These are phyloP conservation scores for Drosophila lacertosa DNA, from an alignment of 1,140 invertebrate genomes.

Conservation along the genomic window DNA sequence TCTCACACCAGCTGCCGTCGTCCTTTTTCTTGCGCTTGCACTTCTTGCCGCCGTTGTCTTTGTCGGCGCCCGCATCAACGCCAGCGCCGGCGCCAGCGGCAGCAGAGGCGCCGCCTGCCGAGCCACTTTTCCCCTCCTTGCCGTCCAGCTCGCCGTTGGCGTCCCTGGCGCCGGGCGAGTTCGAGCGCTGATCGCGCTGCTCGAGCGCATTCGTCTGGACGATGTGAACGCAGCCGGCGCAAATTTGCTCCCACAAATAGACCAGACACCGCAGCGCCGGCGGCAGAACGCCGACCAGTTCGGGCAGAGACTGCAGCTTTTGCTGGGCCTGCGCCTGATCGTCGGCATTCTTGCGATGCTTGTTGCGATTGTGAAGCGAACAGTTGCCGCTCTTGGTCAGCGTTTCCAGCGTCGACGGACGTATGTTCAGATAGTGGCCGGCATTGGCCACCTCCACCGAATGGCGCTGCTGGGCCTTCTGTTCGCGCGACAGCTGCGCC, in stretches of 20 bases:
- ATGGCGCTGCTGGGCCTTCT: constrained; percentile 90
- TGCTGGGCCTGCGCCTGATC: constrained; percentile 35
- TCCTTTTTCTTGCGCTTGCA: constrained; percentile 86
- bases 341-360: constrained; percentile 71
- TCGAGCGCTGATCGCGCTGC: constrained; percentile 59
- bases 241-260: constrained; percentile 95
- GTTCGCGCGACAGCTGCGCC: constrained; percentile 84
- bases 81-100: not conserved
- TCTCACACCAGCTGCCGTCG: constrained; percentile 88
- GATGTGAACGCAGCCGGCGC: constrained; percentile 87
- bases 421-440: constrained; percentile 90
- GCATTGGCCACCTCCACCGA: constrained; percentile 94
- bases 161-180: constrained; percentile 53
- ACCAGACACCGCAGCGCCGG: constrained; percentile 93
- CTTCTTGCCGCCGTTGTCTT: constrained; percentile 85
- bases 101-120: no score
- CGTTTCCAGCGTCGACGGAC: constrained; percentile 90
- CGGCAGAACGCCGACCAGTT: constrained; percentile 88
- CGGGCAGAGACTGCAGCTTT: constrained; percentile 74
- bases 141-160: constrained; percentile 55
- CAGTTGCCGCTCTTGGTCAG: constrained; percentile 88
- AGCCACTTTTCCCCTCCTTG: constrained; percentile 77
- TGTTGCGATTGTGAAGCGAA: constrained; percentile 80
- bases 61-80: constrained; percentile 42
- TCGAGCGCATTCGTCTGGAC: constrained; percentile 79